Conservation (phyloP, 2,797 vertebrate species). For the Alosa sapidissima region DNA sequence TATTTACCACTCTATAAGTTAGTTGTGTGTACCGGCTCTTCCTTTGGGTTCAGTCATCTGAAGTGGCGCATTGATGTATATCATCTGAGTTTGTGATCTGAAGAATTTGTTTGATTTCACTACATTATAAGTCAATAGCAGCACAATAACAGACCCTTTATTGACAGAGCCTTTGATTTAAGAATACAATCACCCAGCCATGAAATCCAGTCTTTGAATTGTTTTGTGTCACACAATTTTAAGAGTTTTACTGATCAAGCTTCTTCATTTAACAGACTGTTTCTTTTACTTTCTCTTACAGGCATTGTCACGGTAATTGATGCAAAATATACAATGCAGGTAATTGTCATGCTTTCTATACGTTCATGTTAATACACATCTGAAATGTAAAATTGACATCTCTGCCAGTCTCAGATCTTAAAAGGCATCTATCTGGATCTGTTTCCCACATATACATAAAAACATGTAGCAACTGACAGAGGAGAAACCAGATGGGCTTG, state of each 20-base stretch:
- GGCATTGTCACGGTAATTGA: constrained; percentile 94
- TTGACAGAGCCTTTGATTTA: neutral
- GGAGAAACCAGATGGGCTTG: constrained; percentile 85
- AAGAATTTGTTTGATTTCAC: neutral
- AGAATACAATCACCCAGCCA: neutral
- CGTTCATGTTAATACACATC: neutral
- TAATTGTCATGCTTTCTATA: constrained; percentile 58
- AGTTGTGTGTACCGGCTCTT: too few species aligned
- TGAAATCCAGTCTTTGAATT: neutral
- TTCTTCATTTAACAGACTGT: neutral
- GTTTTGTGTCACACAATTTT: neutral
- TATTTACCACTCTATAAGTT: too few species aligned
- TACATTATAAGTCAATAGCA: neutral
- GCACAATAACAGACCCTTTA: neutral
- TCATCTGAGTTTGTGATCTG: too few species aligned
- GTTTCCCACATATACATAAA: constrained; percentile 42
- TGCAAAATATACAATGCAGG: constrained; percentile 90
- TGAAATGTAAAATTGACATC: neutral
- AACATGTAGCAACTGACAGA: constrained; percentile 83
- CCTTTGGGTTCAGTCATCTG: too few species aligned
- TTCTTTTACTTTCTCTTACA: constrained; percentile 60
- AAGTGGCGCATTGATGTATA: too few species aligned
- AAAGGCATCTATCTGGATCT: constrained; percentile 25
- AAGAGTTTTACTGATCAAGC: neutral
- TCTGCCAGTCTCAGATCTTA: neutral